Evolutionary conservation across 2,113 vertebrate species (phyloP).

Genomic region (Cygnus atratus): DNA sequence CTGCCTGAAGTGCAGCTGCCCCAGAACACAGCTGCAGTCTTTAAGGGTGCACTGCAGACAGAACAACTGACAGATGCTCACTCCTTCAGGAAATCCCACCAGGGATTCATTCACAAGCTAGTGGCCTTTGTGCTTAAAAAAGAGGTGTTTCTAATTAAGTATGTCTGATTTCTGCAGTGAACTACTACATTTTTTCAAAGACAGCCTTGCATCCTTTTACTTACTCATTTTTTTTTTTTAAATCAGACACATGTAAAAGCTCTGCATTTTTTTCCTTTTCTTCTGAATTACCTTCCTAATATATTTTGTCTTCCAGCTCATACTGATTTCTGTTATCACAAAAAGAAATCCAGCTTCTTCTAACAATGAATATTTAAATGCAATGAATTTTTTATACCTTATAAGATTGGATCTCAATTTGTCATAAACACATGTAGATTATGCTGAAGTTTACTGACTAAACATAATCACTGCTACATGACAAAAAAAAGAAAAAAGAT

Average conservation of each 20-base stretch:
- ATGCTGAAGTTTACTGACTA: conserved; percentile 61
- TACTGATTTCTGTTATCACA: conserved; percentile 47
- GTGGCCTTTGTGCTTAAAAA: background rate
- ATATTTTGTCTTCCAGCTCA: conserved; percentile 11
- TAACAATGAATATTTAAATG: conserved; percentile 64
- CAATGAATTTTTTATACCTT: conserved; percentile 51
- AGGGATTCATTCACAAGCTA: background rate
- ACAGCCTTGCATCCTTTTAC: background rate
- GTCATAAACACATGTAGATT: conserved; percentile 38
- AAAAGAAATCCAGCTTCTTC: background rate
- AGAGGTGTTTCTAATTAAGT: background rate
- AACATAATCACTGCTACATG: conserved; percentile 35
- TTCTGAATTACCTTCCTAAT: conserved; percentile 5
- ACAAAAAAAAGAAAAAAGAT: background rate
- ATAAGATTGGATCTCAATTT: conserved; percentile 27
- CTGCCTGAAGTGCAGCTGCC: background rate
- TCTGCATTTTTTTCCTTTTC: background rate
- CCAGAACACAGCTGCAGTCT: background rate
- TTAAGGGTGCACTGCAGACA: background rate
- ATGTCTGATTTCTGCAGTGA: background rate
- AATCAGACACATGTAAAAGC: background rate
- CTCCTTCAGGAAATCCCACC: background rate
- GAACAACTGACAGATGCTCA: background rate
- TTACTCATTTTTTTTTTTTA: conserved; percentile 29
- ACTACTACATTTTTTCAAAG: background rate